Conservation (phyloP, 2,113 vertebrate genomes). For the Propithecus coquereli region DNA sequence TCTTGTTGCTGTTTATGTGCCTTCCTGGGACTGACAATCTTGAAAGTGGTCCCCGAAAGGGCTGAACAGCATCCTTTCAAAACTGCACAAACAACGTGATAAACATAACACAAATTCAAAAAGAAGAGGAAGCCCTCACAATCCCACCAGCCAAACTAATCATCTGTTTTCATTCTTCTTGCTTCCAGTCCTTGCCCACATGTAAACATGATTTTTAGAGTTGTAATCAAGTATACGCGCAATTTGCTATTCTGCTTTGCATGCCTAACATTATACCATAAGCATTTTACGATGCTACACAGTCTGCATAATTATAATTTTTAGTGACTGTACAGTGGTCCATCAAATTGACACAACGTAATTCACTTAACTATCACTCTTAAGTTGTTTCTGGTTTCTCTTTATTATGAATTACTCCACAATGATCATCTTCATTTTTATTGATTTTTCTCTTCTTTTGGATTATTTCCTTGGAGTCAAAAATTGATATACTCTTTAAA, state of each 20-base stretch:
- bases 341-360: slow-evolving; percentile 59
- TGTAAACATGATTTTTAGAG: slow-evolving; percentile 61
- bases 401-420: slow-evolving; percentile 52
- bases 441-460: slow-evolving; percentile 6
- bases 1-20: background rate
- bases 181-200: slow-evolving; percentile 45
- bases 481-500: background rate
- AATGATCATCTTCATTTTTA: slow-evolving; percentile 45
- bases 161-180: slow-evolving; percentile 36
- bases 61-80: background rate
- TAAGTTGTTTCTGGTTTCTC: slow-evolving; percentile 53
- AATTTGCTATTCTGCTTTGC: slow-evolving; percentile 48
- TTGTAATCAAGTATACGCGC: slow-evolving; percentile 59
- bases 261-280: slow-evolving; percentile 42
- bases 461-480: slow-evolving; percentile 28
- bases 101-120: background rate
- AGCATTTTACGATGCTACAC: slow-evolving; percentile 50
- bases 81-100: background rate
- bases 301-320: slow-evolving; percentile 60
- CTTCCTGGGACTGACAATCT: slow-evolving; percentile 14
- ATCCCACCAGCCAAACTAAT: background rate
- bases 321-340: slow-evolving; percentile 55
- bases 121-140: background rate
- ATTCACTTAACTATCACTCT: slow-evolving; percentile 59
- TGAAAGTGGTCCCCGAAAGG: background rate